Conservation (phyloP, 2,797 vertebrate species). For the Rhinogobio ventralis region DNA sequence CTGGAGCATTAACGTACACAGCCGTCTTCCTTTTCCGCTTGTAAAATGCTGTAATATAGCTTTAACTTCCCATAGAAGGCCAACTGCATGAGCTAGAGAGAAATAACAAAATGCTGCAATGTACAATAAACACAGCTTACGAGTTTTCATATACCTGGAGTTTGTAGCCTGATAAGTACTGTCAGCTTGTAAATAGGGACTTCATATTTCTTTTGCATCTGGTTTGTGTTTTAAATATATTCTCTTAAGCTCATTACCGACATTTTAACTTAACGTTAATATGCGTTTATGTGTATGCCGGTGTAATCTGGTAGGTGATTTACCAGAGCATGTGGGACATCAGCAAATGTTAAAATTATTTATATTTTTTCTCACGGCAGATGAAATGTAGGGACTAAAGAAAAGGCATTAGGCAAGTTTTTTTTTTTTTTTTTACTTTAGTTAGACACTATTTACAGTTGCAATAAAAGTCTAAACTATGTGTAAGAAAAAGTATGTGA, state of each 20-base stretch:
- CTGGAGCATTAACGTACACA: not conserved
- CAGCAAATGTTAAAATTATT: not conserved
- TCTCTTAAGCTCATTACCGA: conserved; percentile 6
- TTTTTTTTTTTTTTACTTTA: not conserved
- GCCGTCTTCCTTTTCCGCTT: conserved; percentile 66
- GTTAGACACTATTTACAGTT: not conserved
- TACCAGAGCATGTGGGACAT: conserved; percentile 22
- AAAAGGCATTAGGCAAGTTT: conserved; percentile 1
- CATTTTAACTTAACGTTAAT: conserved; percentile 27
- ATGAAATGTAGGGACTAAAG: not conserved
- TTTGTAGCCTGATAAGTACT: conserved; percentile 53
- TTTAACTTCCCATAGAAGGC: conserved; percentile 66
- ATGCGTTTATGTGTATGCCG: conserved; percentile 17
- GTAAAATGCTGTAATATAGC: conserved; percentile 90
- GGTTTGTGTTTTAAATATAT: conserved; percentile 26
- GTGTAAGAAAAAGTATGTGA: too few relatives aligned
- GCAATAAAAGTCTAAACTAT: too few relatives aligned
- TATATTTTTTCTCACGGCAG: not conserved
- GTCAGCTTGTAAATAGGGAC: conserved; percentile 49
- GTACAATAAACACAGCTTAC: conserved; percentile 53
- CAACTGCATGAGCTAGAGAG: conserved; percentile 84
- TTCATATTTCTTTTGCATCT: conserved; percentile 12
- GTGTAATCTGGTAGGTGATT: conserved; percentile 24
- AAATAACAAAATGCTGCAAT: conserved; percentile 48
- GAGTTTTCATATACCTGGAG: conserved; percentile 52